Conservation (phyloP, 2,797 vertebrate species). For the Leptodactylus fallax region DNA sequence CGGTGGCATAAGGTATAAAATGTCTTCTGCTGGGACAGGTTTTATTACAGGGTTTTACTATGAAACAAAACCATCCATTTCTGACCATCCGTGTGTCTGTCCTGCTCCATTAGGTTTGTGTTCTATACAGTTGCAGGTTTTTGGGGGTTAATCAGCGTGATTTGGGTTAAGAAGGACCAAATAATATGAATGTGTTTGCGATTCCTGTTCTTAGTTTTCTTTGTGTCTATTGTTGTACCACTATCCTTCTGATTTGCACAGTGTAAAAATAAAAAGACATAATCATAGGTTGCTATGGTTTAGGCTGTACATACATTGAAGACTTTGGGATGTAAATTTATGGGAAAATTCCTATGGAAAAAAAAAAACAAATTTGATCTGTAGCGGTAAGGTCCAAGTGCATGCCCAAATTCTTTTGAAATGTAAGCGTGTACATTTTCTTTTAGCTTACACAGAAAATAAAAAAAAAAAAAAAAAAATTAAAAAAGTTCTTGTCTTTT, state of each 20-base stretch:
- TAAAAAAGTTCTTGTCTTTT: constrained; percentile 72
- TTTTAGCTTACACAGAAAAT: constrained; percentile 98
- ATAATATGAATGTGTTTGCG: constrained; percentile 77
- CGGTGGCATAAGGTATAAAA: neutral
- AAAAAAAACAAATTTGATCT: constrained; percentile 89
- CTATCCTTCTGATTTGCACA: constrained; percentile 96
- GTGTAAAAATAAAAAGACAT: constrained; percentile 89
- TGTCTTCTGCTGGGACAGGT: constrained; percentile 51
- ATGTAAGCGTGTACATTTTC: constrained; percentile 97
- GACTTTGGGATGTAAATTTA: constrained; percentile 94
- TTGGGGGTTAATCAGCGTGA: constrained; percentile 75
- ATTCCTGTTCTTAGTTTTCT: constrained; percentile 73
- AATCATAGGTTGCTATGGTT: constrained; percentile 98
- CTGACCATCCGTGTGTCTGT: constrained; percentile 12
- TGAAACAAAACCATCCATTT: constrained; percentile 29
- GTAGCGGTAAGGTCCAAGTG: constrained; percentile 87
- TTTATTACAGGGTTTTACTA: constrained; percentile 69
- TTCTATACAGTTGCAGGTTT: constrained; percentile 70
- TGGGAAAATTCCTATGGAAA: constrained; percentile 97
- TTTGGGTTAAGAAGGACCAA: constrained; percentile 92
- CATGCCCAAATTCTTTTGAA: constrained; percentile 91
- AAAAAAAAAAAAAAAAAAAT: constrained; percentile 99
- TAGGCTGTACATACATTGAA: constrained; percentile 93
- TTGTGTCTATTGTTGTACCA: constrained; percentile 82
- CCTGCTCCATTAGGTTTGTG: constrained; percentile 55